phyloP scores from a whole-genome alignment of 2,888 invertebrate genomes.

The Tillus elongatus region DNA sequence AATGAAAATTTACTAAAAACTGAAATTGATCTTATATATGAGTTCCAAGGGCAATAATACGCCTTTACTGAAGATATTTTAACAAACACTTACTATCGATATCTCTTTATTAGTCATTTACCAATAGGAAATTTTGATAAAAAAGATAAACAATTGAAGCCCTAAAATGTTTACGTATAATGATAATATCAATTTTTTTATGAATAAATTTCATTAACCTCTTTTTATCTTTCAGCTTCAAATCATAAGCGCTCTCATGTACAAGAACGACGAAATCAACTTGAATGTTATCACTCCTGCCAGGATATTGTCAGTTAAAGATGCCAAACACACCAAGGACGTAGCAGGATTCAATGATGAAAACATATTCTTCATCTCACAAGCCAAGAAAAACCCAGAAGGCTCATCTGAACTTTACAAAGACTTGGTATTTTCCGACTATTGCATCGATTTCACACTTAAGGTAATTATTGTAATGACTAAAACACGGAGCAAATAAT shows the following conservation, averaged over 20 bases:
- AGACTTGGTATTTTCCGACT: conserved; percentile 50
- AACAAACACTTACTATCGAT: no score
- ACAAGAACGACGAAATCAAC: conserved; percentile 50
- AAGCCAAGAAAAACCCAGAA: conserved; percentile 52
- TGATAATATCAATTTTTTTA: no score
- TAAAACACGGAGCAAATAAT: no score
- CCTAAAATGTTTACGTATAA: no score
- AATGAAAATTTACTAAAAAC: no score
- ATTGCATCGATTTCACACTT: conserved; percentile 59
- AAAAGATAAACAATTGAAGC: no score
- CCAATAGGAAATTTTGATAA: no score
- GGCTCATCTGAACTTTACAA: conserved; percentile 48
- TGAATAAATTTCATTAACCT: no score
- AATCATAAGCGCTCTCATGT: conserved; percentile 32
- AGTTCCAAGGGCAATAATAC: no score
- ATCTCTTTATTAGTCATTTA: no score
- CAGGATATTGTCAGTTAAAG: conserved; percentile 45
- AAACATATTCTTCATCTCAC: conserved; percentile 54
- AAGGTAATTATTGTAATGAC: conserved; percentile 51
- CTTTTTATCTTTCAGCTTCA: conserved; percentile 27
- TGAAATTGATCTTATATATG: no score
- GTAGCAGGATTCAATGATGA: conserved; percentile 54
- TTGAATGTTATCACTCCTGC: conserved; percentile 55
- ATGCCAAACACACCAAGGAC: conserved; percentile 48
- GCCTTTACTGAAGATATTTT: no score